Base-by-base conservation (phyloP, 2,888 invertebrate genomes). In the Antitype chi region DNA sequence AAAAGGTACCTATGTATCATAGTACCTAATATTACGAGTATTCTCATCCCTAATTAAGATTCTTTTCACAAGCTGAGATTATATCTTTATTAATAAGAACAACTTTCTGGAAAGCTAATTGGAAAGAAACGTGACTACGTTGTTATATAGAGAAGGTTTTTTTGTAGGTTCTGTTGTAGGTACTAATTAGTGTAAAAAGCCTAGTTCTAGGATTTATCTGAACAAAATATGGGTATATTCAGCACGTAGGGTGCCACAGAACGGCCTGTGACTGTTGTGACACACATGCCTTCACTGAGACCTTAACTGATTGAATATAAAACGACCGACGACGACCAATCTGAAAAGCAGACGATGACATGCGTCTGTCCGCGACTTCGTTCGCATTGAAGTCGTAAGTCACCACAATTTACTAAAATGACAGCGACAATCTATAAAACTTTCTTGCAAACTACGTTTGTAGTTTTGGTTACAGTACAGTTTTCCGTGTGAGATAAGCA, bases 51-150 rank as follows among this genome's bases (percentile, higher is more conserved):
- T 76, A 71, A 76, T 71, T 15, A 78, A 15, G 43, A 53, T 76
- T 71, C 17, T 60, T 55, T 62, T 78, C 72, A 66, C 38, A 62
- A 28, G 59, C 70, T 38, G 32, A 60, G 47, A 60, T 72, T 77
- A 77, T 53, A 28, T 57, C 43, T 49, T 49, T 62, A 17, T 38
- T 70, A 64, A 32, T 64, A 66, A 60, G 77, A 67, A 63, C 62
- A 62, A 72, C n/a, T 67, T 62, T 64, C 52, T 17, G 28, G 15
- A n/a, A 23, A 72, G 47, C 47, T 79, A 79, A 79, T 79, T 78
- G 67, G 73, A n/a, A 67, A n/a, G 38, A 76, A 52, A 63, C 43
- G 62, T 67, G 60, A 55, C 53, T 49, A 38, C 15, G 23, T 23
- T 53, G 5, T 63, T 47, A 25, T 8, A 63, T n/a, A 6, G 13